A percentile compares a stretch with the other conserved stretches of the same genome.
These are phyloP conservation scores for Erpetoichthys calabaricus DNA, from an alignment of 2,797 vertebrate genomes.

Conservation along the genomic window DNA sequence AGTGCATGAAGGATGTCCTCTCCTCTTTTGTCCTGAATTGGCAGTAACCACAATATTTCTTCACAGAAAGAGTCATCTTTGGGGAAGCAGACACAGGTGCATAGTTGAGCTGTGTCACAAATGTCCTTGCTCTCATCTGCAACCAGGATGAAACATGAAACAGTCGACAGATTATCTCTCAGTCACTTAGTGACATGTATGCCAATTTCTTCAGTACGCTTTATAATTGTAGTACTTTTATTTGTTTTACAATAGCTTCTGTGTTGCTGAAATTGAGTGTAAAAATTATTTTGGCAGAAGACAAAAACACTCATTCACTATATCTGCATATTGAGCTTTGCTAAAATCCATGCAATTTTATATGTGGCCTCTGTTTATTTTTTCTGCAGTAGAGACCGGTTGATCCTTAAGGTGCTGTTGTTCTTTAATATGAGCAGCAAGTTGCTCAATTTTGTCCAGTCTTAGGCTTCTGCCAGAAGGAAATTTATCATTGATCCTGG, in stretches of 20 bases:
- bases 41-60: neutral
- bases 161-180: neutral
- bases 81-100: neutral
- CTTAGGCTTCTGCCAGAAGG: too few relatives aligned
- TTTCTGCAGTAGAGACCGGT: too few relatives aligned
- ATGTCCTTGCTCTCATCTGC: neutral
- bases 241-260: neutral
- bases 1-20: neutral
- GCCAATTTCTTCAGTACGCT: neutral
- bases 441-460: too few relatives aligned
- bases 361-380: too few relatives aligned
- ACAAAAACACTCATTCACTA: neutral
- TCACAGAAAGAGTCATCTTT: neutral
- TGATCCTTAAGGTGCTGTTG: too few relatives aligned
- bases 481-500: too few relatives aligned
- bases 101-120: neutral
- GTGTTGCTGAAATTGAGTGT: too few relatives aligned
- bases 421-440: too few relatives aligned
- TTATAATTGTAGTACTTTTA: neutral
- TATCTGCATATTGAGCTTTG: neutral
- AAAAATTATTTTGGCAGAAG: neutral
- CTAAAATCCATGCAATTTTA: neutral
- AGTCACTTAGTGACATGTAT: neutral
- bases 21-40: neutral
- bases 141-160: neutral